Conservation (phyloP, 2,888 invertebrate genomes). For the Criorhina ranunculi region DNA sequence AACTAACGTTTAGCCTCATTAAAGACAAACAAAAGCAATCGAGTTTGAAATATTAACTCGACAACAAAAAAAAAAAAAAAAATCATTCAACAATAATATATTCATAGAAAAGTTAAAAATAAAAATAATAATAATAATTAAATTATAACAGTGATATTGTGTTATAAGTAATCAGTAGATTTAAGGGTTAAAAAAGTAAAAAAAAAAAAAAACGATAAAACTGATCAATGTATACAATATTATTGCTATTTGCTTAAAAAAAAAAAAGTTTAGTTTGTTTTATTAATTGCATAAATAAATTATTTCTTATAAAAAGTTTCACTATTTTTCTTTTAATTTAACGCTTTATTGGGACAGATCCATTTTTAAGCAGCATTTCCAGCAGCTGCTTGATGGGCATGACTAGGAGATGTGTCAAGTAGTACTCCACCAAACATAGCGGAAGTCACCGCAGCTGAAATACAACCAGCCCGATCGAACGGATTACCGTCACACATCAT, state of each 20-base stretch:
- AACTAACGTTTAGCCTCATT: slow-evolving; percentile 39
- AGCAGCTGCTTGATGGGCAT: no score
- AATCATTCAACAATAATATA: slow-evolving; percentile 36
- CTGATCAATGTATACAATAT: slow-evolving; percentile 57
- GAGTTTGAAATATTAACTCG: slow-evolving; percentile 12
- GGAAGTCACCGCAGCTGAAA: no score
- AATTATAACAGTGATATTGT: slow-evolving; percentile 70
- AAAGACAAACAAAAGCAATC: slow-evolving; percentile 23
- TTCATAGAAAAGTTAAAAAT: slow-evolving; percentile 18
- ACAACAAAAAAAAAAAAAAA: slow-evolving; percentile 1
- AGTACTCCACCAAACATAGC: no score
- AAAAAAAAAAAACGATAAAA: slow-evolving; percentile 30
- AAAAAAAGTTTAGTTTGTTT: slow-evolving; percentile 33
- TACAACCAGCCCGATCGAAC: no score
- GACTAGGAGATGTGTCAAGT: no score
- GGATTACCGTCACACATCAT: no score
- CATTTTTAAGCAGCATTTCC: no score
- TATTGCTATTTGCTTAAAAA: slow-evolving; percentile 23
- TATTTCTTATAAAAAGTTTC: slow-evolving; percentile 38
- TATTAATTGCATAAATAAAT: slow-evolving; percentile 58
- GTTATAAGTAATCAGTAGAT: slow-evolving; percentile 48
- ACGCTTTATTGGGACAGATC: no score
- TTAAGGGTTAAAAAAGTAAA: slow-evolving; percentile 4
- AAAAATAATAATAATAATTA: slow-evolving; percentile 8
- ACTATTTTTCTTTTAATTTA: no score